Base-by-base conservation (phyloP, 2,797 vertebrate genomes). In the Poeciliopsis gracilis region DNA sequence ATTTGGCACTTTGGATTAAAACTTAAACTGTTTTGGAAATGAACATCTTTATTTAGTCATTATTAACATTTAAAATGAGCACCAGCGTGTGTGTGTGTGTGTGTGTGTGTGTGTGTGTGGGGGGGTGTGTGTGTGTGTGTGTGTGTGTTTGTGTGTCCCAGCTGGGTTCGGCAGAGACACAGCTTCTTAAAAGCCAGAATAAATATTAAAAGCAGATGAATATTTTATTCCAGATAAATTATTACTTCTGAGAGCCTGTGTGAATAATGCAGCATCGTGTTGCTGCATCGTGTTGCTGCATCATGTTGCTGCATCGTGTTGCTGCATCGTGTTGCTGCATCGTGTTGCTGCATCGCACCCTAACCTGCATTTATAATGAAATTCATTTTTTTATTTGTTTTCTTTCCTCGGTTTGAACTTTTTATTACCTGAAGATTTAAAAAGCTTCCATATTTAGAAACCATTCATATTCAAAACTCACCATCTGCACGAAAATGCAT, bases 151-250 rank as follows among this genome's bases (percentile, higher is more conserved):
- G 67, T 73, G 47, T 43, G 72, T 53, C 80, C 66, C 77, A 85
- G 59, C 57, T 73, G 76, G 73, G 78, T 13, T 18, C 4, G 5
- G 57, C 61, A 83, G 59, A 81, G 70, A 72, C 7, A 47, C 30
- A 25, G 45, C n/a, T 25, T 28, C 33, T 72, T 90, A 87, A 91
- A 90, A 91, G 86, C 89, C 82, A 77, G 47, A 81, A 88, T 91
- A 88, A 90, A 91, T 91, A 90, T 89, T 92, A 85, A 85, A 88
- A 88, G 70, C 81, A 79, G 77, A 86, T 90, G 55, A 90, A 92
- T 89, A 86, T 88, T 91, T 91, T 33, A 91, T 89, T 83, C 53
- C 77, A 47, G 85, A 90, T 82, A 87, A 91, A 88, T 90, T 88
- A 89, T 89, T 61, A 76, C 80, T 88, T 89, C 75, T 88, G 81